A percentile compares a stretch with the other conserved stretches of the same genome.
Evolutionary conservation across 2,113 vertebrate genomes (phyloP).

Genomic region (Onychostruthus taczanowskii): DNA sequence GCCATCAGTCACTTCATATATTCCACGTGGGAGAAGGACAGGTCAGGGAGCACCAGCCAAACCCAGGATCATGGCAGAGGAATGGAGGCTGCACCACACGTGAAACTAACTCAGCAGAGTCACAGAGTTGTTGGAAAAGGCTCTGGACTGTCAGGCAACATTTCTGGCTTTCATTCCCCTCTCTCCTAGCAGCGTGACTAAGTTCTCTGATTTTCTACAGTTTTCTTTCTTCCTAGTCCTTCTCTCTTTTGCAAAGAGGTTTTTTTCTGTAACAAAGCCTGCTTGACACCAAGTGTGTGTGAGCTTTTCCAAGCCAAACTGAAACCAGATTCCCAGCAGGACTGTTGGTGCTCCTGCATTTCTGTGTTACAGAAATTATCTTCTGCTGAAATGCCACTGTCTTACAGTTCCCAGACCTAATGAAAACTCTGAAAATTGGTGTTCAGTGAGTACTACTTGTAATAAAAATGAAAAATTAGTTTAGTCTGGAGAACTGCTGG

Average conservation of each 20-base stretch:
- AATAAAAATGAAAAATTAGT: background rate
- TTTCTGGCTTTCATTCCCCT: background rate
- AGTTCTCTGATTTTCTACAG: background rate
- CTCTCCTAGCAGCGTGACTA: background rate
- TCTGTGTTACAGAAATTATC: background rate
- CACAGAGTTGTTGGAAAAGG: background rate
- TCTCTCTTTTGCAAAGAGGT: background rate
- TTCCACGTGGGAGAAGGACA: background rate
- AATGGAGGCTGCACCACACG: accelerated
- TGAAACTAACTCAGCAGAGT: background rate
- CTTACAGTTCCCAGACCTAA: background rate
- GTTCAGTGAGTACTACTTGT: background rate
- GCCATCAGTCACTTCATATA: background rate
- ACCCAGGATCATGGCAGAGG: background rate
- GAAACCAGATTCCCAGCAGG: background rate
- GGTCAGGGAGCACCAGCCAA: background rate
- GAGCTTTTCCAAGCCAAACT: background rate
- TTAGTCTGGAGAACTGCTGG: background rate
- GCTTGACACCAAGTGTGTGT: background rate
- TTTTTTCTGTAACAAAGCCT: background rate
- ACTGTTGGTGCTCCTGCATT: background rate
- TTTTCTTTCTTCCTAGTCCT: background rate
- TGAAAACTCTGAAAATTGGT: background rate
- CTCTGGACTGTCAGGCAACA: background rate
- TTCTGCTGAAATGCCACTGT: background rate